Conservation (phyloP, 2,888 invertebrate species). For the Notocelia uddmanniana region DNA sequence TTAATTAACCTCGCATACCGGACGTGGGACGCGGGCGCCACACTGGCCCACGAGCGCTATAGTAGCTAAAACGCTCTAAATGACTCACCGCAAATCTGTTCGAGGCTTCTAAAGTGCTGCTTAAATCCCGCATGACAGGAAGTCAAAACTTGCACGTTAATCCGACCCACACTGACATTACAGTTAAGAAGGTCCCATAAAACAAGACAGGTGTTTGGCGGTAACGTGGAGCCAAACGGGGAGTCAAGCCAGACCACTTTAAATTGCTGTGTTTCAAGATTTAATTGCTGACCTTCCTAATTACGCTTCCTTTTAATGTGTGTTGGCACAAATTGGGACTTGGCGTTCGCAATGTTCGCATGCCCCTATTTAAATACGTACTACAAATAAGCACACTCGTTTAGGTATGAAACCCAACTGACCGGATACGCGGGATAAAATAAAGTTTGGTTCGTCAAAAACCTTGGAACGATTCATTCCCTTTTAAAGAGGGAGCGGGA, state of each 20-base stretch:
- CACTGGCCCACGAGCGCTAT: too few relatives aligned
- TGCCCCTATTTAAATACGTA: conserved; percentile 38
- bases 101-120: background rate
- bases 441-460: conserved; percentile 34
- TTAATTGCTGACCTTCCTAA: conserved; percentile 64
- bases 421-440: conserved; percentile 12
- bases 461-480: conserved; percentile 27
- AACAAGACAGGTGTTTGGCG: conserved; percentile 41
- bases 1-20: too few relatives aligned
- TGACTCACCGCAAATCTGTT: background rate
- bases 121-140: background rate
- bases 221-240: conserved; percentile 52
- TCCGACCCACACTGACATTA: conserved; percentile 10
- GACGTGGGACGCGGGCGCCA: too few relatives aligned
- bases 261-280: conserved; percentile 60
- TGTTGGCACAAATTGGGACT: conserved; percentile 52
- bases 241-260: conserved; percentile 55
- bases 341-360: conserved; percentile 39
- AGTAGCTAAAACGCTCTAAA: background rate
- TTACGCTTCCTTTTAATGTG: conserved; percentile 63
- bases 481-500: conserved; percentile 13
- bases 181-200: conserved; percentile 25
- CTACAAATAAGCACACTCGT: conserved; percentile 13
- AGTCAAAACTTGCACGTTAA: conserved; percentile 17
- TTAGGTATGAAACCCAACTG: conserved; percentile 13